These are phyloP conservation scores for Thymelicus acteon DNA, from an alignment of 2,888 invertebrate genomes.

Conservation along the genomic window DNA sequence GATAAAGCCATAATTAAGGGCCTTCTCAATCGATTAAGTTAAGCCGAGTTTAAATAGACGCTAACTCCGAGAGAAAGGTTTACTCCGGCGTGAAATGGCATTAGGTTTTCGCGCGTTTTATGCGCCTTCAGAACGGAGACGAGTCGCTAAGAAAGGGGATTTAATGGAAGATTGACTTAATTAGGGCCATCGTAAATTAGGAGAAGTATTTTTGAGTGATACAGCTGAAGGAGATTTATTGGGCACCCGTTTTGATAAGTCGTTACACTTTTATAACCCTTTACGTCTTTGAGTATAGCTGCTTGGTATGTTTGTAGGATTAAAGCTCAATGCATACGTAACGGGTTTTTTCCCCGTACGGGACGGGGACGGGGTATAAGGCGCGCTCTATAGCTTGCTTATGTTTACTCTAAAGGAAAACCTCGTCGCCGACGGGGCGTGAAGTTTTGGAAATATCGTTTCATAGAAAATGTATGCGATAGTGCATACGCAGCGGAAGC, in stretches of 20 bases:
- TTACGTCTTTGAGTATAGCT: neutral
- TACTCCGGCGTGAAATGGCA: slow-evolving; percentile 84
- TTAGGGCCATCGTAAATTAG: slow-evolving; percentile 77
- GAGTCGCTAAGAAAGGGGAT: slow-evolving; percentile 81
- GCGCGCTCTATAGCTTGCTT: too few relatives aligned
- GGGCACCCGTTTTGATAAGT: slow-evolving; percentile 30
- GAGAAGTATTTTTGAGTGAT: slow-evolving; percentile 78
- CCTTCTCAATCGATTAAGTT: slow-evolving; percentile 84
- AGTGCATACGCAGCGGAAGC: too few relatives aligned
- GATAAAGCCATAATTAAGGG: slow-evolving; percentile 84
- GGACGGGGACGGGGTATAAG: too few relatives aligned
- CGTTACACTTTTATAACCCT: slow-evolving; percentile 17
- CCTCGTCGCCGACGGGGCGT: too few relatives aligned
- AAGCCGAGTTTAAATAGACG: slow-evolving; percentile 84
- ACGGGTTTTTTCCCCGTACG: too few relatives aligned
- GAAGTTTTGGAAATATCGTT: too few relatives aligned
- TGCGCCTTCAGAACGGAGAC: slow-evolving; percentile 66
- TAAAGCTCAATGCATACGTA: too few relatives aligned
- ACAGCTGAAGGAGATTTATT: slow-evolving; percentile 66
- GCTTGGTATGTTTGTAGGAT: too few relatives aligned
- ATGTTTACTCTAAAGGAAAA: too few relatives aligned
- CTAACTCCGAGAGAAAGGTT: slow-evolving; percentile 83
- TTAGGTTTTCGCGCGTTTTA: slow-evolving; percentile 84
- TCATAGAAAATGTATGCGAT: too few relatives aligned
- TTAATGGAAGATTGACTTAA: slow-evolving; percentile 82